Percentiles rank a stretch among this genome's conserved stretches.
Conservation (phyloP, 2,888 invertebrate species). For the Tethea ocularis region DNA sequence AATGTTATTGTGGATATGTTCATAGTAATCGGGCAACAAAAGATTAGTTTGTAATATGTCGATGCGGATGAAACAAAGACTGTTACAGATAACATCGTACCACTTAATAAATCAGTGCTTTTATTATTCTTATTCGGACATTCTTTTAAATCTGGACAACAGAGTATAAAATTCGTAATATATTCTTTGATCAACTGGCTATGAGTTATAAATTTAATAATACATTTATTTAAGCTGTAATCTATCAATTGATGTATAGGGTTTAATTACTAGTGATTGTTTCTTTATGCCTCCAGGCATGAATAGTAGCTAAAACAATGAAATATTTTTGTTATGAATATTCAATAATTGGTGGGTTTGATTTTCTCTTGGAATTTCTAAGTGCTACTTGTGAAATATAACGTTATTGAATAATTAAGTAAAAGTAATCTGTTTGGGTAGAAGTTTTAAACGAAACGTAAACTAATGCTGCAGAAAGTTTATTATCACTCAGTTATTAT, state of each 20-base stretch:
- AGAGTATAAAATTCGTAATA: not conserved
- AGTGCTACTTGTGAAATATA: not conserved
- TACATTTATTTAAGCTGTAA: not conserved
- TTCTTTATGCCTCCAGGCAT: conserved; percentile 12
- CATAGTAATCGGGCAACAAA: not conserved
- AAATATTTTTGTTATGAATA: conserved; percentile 12
- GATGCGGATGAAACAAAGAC: conserved; percentile 49
- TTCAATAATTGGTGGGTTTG: conserved; percentile 16
- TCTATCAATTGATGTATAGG: not conserved
- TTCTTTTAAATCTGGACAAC: conserved; percentile 11
- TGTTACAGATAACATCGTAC: conserved; percentile 41
- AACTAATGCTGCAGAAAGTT: too few relatives aligned
- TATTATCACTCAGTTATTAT: too few relatives aligned
- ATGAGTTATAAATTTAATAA: not conserved
- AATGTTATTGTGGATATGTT: not conserved
- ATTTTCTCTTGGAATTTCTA: conserved; percentile 15
- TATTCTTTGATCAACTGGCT: not conserved
- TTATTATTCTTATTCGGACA: conserved; percentile 15
- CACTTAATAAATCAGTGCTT: conserved; percentile 54
- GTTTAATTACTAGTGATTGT: conserved; percentile 11
- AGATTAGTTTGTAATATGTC: conserved; percentile 19
- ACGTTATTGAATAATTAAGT: not conserved
- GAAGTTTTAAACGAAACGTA: too few relatives aligned
- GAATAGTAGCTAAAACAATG: conserved; percentile 5
- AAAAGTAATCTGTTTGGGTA: not conserved